Base-by-base conservation (phyloP, 2,888 invertebrate genomes). In the Urechis unicinctus region DNA sequence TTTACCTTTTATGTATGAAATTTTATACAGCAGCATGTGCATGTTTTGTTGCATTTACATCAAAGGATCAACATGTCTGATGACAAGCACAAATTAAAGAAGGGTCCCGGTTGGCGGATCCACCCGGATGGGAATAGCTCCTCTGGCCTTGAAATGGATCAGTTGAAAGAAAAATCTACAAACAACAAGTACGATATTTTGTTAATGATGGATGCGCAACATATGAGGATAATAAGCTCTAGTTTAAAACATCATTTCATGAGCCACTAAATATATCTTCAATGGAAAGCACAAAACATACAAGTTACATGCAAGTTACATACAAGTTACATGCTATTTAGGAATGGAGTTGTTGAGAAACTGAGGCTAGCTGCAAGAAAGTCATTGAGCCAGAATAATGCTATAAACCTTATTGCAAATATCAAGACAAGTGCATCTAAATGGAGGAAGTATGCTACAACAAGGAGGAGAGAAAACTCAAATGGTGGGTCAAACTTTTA, bases 381-480 rank as follows among this genome's bases (percentile, higher is more conserved):
- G 25, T 42, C 13, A 22, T 44, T 25, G 17, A 52, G 41, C 22
- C 25, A 53, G 21, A 50, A 45, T 3, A 66, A 66, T 55, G 64
- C 66, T 0, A 47, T 72, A 2, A 59, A 65, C 31, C 60, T 66
- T 2, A 63, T 72, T 9, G 53, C 67, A 22, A 67, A 65, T 52
- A 67, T 67, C 1, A 70, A 65, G 55, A 56, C 57, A n/a, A 50
- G 52, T 1, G 64, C 62, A 13, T 63, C 65, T 2, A 66, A 61
- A 52, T 72, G 72, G 72, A 60, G 58, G 46, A 60, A 66, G 4
- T 72, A 68, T 52, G 61, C 59, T 2, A 66, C 65, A 5, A 58
- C 58, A 13, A 65, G 66, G 50, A 56, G 72, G 26, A 53, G 63
- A 6, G 48, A 50, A 6, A 61, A 61, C 45, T 59, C 57, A 58